Base-by-base conservation (phyloP, 2,888 invertebrate genomes). In the Lacanobia wlatinum region DNA sequence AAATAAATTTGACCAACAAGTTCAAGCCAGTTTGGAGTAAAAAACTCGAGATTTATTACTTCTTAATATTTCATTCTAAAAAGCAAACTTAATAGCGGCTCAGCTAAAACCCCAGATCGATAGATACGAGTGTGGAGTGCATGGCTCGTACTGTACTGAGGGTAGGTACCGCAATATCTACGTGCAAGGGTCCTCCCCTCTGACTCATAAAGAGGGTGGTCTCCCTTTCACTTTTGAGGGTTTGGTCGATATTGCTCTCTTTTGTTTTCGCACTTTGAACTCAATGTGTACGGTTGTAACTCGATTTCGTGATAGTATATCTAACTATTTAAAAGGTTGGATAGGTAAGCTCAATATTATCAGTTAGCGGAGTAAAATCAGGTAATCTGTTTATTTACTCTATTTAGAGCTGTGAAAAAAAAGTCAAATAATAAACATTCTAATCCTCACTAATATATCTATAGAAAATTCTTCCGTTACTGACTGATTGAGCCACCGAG, bases 161-260 rank as follows among this genome's bases (percentile, higher is more conserved):
- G 95, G 95, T 90, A 87, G 84, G 89, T 86, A 92, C 92, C 90
- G 91, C 91, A 92, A 91, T 92, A 92, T 91, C 92, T 90, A 92
- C 91, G 93, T 93, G 94, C 93, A 91, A 94, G 96, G 96, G 95
- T 93, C 91, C 93, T 94, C 94, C 95, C 96, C 95, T 95, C 95
- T 96, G 96, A 96, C 90, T 96, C 96, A 96, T 95, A 95, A 96
- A 95, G 94, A 95, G 96, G 96, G 96, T 94, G 95, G 94, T 89
- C 90, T 90, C 93, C 93, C 95, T 93, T 94, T 94, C 93, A 93
- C 94, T 94, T 95, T 94, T 93, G 93, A 94, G 94, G 93, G 95
- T 94, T 94, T 93, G 95, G 95, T 96, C 96, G 96, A 96, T 96
- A 96, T 87, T 90, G 91, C 92, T 94, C 95, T 94, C 95, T 96